Base-by-base conservation (phyloP, 2,113 vertebrate species). In the Corvus cornix region DNA sequence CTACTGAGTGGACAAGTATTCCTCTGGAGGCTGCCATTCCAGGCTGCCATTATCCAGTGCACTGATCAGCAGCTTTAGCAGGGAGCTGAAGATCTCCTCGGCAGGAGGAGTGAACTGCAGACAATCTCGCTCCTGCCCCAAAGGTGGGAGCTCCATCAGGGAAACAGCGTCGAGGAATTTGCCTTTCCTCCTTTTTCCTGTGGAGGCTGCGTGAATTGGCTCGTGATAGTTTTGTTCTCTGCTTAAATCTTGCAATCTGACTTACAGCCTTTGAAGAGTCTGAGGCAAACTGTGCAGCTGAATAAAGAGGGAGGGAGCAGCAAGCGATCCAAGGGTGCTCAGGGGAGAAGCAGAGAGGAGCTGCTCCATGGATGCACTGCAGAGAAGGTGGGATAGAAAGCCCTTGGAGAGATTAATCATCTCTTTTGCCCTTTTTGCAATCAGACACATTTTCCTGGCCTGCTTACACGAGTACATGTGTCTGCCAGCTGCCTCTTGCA, bases 401-500 rank as follows among this genome's bases (percentile, higher is more conserved):
- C 39, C 64, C 9, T 1, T 0, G 2, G 69, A 63, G 87, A 39
- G 26, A 60, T 62, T 21, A 58, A 66, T 60, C 41, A 73, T 91
- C 74, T 76, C 35, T 86, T 59, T 27, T 53, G 91, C 76, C 91
- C 66, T 87, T 84, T 87, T 41, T 85, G 70, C 74, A 72, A 14
- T 68, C 80, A 74, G 72, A 73, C 55, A 31, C 44, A 3, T 84
- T 82, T 91, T 49, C 49, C 80, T 91, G 95, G 77, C 53, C 46
- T 9, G 66, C 64, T 91, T 84, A 82, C 80, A 48, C 1, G 6
- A 72, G 37, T 3, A 31, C 46, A 2, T 43, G 56, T 48, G 24
- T 62, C 83, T 63, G 63, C 80, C 86, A 87, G 93, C 87, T 95
- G 84, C 87, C 53, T 41, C 62, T 41, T 82, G 81, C 84, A 82